Percentiles rank a stretch among this genome's conserved stretches.
These are phyloP conservation scores for Eupithecia exiguata DNA, from an alignment of 2,888 invertebrate species.

Conservation along the genomic window DNA sequence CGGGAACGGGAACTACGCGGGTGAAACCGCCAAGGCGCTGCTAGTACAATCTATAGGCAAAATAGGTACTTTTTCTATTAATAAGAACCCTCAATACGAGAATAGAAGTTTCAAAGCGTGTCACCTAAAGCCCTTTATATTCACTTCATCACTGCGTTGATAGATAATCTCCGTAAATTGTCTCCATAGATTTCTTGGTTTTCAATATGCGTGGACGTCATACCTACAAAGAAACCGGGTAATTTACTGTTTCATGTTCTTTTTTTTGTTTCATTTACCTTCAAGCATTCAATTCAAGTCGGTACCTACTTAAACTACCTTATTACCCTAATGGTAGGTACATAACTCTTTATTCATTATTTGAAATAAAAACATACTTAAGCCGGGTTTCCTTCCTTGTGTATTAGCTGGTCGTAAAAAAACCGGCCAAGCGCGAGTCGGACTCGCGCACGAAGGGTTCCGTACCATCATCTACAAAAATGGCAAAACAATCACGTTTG, in stretches of 20 bases:
- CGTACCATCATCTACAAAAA: no score
- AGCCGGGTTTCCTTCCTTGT: neutral
- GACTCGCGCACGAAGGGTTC: no score
- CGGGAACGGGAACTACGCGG: no score
- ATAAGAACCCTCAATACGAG: conserved; percentile 24
- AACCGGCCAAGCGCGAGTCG: no score
- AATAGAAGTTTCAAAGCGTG: conserved; percentile 27
- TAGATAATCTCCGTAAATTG: neutral
- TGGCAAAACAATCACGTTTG: no score
- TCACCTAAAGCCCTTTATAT: neutral
- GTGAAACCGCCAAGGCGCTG: no score
- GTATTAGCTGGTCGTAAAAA: no score
- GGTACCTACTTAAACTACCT: neutral
- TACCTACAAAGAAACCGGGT: neutral
- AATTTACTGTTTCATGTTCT: neutral
- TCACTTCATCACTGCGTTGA: neutral
- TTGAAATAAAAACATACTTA: no score
- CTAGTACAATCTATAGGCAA: neutral
- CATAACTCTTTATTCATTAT: neutral
- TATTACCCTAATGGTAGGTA: neutral
- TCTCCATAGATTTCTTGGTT: neutral
- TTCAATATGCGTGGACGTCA: neutral
- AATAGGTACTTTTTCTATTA: neutral
- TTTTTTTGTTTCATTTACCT: neutral
- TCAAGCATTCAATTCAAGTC: neutral